Evolutionary conservation across 1,140 invertebrate genomes (phyloP).

Genomic region (Drosophila ficusphila): DNA sequence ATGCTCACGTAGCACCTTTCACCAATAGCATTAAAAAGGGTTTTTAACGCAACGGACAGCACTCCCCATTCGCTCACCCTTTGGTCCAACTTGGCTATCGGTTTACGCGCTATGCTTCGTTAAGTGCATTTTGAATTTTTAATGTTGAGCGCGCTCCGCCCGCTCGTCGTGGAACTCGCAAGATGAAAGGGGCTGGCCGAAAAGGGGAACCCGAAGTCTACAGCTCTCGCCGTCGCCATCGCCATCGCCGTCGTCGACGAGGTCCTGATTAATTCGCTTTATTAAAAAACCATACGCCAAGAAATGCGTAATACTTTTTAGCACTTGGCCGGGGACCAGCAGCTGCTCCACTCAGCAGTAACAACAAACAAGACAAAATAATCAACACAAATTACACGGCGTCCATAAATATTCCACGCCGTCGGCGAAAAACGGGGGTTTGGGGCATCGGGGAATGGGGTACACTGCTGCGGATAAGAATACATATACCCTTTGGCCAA

Average conservation of each 20-base stretch:
- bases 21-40: conserved; percentile 17
- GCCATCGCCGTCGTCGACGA: too few relatives aligned
- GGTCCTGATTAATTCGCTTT: conserved; percentile 75
- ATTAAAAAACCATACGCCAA: conserved; percentile 77
- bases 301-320: conserved; percentile 64
- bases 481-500: conserved; percentile 43
- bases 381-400: conserved; percentile 75
- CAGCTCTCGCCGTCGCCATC: conserved; percentile 4
- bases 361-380: conserved; percentile 61
- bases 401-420: conserved; percentile 58
- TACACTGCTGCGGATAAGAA: not conserved
- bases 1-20: conserved; percentile 13
- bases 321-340: conserved; percentile 43
- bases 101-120: conserved; percentile 81
- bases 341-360: conserved; percentile 32
- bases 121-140: conserved; percentile 82
- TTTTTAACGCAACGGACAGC: conserved; percentile 29
- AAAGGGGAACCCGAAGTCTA: conserved; percentile 9
- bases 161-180: conserved; percentile 17
- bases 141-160: conserved; percentile 55
- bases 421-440: conserved; percentile 3
- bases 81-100: conserved; percentile 61
- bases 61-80: conserved; percentile 22
- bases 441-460: conserved; percentile 15
- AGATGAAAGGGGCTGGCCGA: conserved; percentile 11